Base-by-base conservation (phyloP, 2,113 vertebrate species). In the Phocoena phocoena region DNA sequence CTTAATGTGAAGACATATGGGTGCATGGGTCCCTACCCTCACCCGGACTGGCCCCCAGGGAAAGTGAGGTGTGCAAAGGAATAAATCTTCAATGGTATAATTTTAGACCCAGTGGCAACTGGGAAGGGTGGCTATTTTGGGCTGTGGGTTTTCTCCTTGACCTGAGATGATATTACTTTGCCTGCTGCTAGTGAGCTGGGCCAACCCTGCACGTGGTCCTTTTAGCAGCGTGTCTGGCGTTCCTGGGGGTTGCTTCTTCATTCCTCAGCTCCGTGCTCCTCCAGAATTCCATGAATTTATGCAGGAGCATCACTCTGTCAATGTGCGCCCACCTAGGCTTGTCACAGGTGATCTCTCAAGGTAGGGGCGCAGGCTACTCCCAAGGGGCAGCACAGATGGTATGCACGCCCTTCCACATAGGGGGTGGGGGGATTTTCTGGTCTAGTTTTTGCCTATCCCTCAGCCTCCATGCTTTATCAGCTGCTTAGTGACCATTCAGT, bases 21-120 rank as follows among this genome's bases (percentile, higher is more conserved):
- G 74, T 86, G 82, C 11, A 0, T 53, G 86, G 85, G 89, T 65
- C 73, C 71, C 55, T 4, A 50, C 44, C 47, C 74, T 33, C 11
- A 6, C 23, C 36, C 67, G 17, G 47, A 47, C 33, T 5, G 10
- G 12, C n/a, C 71, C 53, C 83, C 62, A 28, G 18, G 10, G 79
- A 87, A 93, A 82, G 80, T 60, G 96, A 97, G 96, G 74, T 68
- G 47, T 25, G 63, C 87, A 74, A 41, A 95, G 84, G 86, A 96
- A 93, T 93, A 97, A 74, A 97, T 97, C 85, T 97, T 76, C 86
- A 12, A 88, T 18, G 88, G 96, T 96, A 73, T 97, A 97, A 97
- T 98, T 98, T 97, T 97, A 98, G 97, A 95, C 26, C 77, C 73
- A n/a, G 91, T 73, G 86, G 91, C 97, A 97, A 96, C 98, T 93